These are phyloP conservation scores for Druceiella hillmani DNA, from an alignment of 2,888 invertebrate species.

Conservation along the genomic window DNA sequence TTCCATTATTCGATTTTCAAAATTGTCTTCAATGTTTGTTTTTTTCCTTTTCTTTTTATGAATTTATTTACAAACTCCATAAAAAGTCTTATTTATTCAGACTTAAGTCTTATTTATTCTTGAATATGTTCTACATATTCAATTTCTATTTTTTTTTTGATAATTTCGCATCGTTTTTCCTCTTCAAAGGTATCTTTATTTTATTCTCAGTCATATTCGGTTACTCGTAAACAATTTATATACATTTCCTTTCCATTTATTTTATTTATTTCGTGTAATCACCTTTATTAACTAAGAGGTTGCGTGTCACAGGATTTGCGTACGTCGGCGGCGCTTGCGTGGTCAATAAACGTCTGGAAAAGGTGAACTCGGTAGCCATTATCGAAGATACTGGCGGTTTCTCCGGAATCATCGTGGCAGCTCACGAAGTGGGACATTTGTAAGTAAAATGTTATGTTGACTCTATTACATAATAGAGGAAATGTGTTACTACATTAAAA, in stretches of 20 bases:
- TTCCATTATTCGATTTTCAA: too few relatives aligned
- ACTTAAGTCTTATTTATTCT: too few relatives aligned
- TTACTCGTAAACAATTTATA: slow-evolving; percentile 7
- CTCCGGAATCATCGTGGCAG: slow-evolving; percentile 93
- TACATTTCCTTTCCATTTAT: slow-evolving; percentile 10
- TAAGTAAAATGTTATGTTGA: too few relatives aligned
- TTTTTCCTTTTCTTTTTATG: too few relatives aligned
- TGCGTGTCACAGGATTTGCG: slow-evolving; percentile 69
- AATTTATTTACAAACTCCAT: too few relatives aligned
- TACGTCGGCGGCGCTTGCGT: slow-evolving; percentile 96
- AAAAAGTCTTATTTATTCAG: too few relatives aligned
- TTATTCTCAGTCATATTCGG: too few relatives aligned
- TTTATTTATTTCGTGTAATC: background rate
- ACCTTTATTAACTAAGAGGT: slow-evolving; percentile 1
- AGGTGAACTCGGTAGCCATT: slow-evolving; percentile 94
- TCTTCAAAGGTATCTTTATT: background rate
- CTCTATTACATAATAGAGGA: too few relatives aligned
- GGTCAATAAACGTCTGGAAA: slow-evolving; percentile 90
- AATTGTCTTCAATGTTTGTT: too few relatives aligned
- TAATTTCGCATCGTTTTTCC: background rate
- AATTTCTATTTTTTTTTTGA: too few relatives aligned
- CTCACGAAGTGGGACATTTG: slow-evolving; percentile 96
- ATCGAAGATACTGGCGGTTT: slow-evolving; percentile 96
- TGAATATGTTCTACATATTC: too few relatives aligned
- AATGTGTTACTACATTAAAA: too few relatives aligned